These are phyloP conservation scores for Wasmannia auropunctata DNA, from an alignment of 1,140 invertebrate species.

Conservation along the genomic window DNA sequence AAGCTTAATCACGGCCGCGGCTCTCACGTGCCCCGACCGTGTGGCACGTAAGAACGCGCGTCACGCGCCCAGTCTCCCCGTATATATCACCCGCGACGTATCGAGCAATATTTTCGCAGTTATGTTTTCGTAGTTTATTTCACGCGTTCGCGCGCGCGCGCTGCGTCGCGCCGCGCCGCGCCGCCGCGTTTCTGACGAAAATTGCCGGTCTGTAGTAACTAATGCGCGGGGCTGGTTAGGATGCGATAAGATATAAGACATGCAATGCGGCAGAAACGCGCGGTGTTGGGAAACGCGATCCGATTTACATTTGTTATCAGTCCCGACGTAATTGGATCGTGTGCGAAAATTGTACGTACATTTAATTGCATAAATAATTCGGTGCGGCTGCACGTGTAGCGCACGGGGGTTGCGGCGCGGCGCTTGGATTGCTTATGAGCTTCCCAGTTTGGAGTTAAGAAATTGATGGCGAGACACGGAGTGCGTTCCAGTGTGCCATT, in stretches of 20 bases:
- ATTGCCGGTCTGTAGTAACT: conserved; percentile 26
- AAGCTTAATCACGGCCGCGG: conserved; percentile 66
- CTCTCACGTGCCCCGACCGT: conserved; percentile 12
- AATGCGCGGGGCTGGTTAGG: not conserved
- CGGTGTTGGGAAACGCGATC: not conserved
- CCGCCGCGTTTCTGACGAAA: conserved; percentile 43
- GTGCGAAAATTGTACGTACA: not conserved
- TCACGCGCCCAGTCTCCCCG: conserved; percentile 35
- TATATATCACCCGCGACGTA: conserved; percentile 59
- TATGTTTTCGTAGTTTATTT: conserved; percentile 43
- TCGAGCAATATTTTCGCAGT: conserved; percentile 56
- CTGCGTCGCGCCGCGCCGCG: too few species aligned
- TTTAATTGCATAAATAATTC: conserved; percentile 5
- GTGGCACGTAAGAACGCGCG: conserved; percentile 45
- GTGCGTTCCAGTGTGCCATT: not conserved
- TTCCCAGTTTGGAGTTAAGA: not conserved
- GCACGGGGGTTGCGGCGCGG: too few species aligned
- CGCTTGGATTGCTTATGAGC: not conserved
- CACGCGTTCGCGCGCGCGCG: too few species aligned
- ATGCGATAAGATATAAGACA: conserved; percentile 37
- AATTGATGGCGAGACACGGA: not conserved
- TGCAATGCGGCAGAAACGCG: conserved; percentile 3
- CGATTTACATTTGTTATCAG: conserved; percentile 17
- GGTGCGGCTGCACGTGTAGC: too few species aligned
- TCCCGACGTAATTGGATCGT: not conserved